A percentile compares a stretch with the other conserved stretches of the same genome.
Evolutionary conservation across 2,113 vertebrate species (phyloP).

Genomic region (Calyptommatus sinebrachiatus): DNA sequence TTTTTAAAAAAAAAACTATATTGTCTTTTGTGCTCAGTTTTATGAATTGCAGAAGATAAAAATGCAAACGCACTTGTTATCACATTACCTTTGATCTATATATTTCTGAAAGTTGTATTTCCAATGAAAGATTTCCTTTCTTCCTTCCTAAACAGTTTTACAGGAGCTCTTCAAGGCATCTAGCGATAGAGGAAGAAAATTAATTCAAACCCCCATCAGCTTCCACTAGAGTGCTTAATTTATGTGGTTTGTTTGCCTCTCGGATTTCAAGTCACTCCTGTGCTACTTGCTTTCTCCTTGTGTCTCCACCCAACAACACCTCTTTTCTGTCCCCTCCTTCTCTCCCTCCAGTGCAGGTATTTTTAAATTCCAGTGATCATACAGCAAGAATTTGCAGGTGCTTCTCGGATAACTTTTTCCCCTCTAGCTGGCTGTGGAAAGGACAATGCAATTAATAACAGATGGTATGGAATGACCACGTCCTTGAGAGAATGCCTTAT

Average conservation of each 20-base stretch:
- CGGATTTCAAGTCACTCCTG: conserved; percentile 32
- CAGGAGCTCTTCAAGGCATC: conserved; percentile 1
- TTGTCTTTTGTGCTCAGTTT: conserved; percentile 43
- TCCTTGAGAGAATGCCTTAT: conserved; percentile 89
- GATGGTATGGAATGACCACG: conserved; percentile 89
- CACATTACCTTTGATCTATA: conserved; percentile 14
- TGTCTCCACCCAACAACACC: neutral
- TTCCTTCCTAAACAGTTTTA: conserved; percentile 17
- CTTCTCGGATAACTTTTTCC: conserved; percentile 74
- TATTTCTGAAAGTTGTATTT: conserved; percentile 10
- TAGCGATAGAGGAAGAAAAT: conserved; percentile 30
- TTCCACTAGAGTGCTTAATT: conserved; percentile 2
- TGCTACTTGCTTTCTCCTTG: neutral
- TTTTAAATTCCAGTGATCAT: conserved; percentile 70
- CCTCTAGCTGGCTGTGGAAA: conserved; percentile 79
- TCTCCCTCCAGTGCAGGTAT: conserved; percentile 39
- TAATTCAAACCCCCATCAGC: conserved; percentile 4
- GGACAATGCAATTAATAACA: conserved; percentile 92
- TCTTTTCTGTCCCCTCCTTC: neutral
- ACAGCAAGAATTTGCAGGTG: conserved; percentile 74
- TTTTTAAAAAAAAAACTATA: neutral
- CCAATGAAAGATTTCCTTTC: neutral
- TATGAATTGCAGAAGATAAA: conserved; percentile 6
- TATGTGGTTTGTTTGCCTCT: conserved; percentile 15
- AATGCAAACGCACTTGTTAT: neutral